Evolutionary conservation across 2,797 vertebrate genomes (phyloP).

Genomic region (Trachurus trachurus): DNA sequence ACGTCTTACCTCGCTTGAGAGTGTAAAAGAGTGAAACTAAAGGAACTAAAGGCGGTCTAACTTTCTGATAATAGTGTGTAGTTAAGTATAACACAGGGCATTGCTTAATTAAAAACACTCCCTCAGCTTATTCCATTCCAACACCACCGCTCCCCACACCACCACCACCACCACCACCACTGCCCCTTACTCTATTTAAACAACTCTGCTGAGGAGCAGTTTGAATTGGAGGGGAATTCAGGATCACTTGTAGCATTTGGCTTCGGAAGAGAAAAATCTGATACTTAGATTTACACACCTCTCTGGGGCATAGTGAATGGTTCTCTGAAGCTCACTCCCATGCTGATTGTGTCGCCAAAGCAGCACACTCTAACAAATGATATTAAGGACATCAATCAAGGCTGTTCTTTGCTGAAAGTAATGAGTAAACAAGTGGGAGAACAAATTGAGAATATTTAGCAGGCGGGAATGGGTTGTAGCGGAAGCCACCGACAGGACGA

Average conservation of each 20-base stretch:
- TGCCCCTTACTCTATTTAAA: conserved; percentile 69
- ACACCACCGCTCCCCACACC: conserved; percentile 21
- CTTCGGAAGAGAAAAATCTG: conserved; percentile 79
- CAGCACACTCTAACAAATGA: conserved; percentile 74
- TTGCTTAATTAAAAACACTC: conserved; percentile 81
- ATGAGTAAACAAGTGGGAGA: conserved; percentile 77
- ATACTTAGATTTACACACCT: conserved; percentile 81
- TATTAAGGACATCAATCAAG: conserved; percentile 84
- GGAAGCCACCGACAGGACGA: conserved; percentile 38
- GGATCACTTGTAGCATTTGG: conserved; percentile 78
- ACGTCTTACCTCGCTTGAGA: conserved; percentile 35
- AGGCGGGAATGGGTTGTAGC: conserved; percentile 60
- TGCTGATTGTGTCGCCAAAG: conserved; percentile 70
- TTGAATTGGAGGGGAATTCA: conserved; percentile 65
- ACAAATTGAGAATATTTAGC: conserved; percentile 76
- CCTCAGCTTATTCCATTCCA: conserved; percentile 59
- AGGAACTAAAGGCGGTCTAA: conserved; percentile 59
- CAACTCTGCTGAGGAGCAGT: conserved; percentile 69
- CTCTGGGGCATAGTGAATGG: conserved; percentile 77
- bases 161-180: conserved; percentile 32
- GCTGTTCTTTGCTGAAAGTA: conserved; percentile 70
- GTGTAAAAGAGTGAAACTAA: conserved; percentile 41
- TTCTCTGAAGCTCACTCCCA: conserved; percentile 78
- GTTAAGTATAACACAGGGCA: conserved; percentile 69
- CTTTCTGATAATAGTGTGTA: conserved; percentile 60